Base-by-base conservation (phyloP, 1,140 invertebrate genomes). In the Onthophagus taurus region DNA sequence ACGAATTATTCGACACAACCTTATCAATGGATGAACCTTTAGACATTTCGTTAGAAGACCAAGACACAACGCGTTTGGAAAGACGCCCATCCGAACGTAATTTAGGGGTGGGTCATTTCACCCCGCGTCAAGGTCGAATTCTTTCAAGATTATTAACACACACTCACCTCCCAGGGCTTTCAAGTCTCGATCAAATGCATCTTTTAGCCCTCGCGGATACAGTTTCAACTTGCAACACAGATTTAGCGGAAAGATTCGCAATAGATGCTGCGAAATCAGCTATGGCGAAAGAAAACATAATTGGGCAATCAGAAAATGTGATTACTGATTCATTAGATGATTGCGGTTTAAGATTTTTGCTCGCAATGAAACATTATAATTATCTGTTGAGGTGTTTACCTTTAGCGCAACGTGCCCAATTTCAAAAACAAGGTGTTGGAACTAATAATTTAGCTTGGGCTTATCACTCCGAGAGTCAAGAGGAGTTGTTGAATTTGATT, bases 181-280 rank as follows among this genome's bases (percentile, higher is more conserved):
- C 92, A 2, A 95, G 90, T 59, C 75, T 99, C 16, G 97, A 99
- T 69, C 97, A 99, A 66, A 98, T 99, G 94, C 96, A 99, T 69
- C 70, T 99, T 18, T 66, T 99, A 6, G 96, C 96, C 4, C 64
- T 99, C 14, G 95, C 95, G 16, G 96, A 99, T 57, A 98, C 97
- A 0, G 92, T 99, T 0, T 92, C 93, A 0, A 92, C 89, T 0
- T 89, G 85, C 55, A 87, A 90, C 54, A 84, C 83, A 0, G 86
- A 91, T 59, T 85, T 89, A 53, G 81, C 85, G 0, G 87, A 90
- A 57, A 70, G 84, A 31, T 85, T 90, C 54, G 83, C 85, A 3
- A 81, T 80, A 4, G 85, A 85, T 52, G 75, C 84, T 23, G 80
- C 75, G 16, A 87, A 77, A 66, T 82, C 68, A 29, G 76, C 77